Evolutionary conservation across 2,113 vertebrate species (phyloP), one percentile per base, ranked within the genome.

Genomic region (Oryzias celebensis): DNA sequence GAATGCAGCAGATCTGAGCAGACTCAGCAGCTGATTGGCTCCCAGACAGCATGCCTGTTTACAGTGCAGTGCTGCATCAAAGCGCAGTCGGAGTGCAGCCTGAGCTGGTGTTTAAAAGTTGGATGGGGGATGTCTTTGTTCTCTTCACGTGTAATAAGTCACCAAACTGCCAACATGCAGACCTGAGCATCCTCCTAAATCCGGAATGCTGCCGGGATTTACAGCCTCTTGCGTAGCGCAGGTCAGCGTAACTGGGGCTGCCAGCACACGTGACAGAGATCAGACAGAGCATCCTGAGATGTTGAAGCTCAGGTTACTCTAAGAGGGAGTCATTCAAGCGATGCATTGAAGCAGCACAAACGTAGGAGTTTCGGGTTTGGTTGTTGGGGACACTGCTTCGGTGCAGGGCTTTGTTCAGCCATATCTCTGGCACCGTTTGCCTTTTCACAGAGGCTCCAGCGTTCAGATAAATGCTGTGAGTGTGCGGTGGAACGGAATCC

Each of bases 381-480:
- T 52, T 42, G n/a, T 50, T 23, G 42, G 22, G 62, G 62, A 64
- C 71, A 69, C 72, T 36, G 18, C 47, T 57, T 53, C 65, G 60
- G 60, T 46, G 57, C 65, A 61, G 78, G 80, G 75, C 59, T 84
- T 85, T 83, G 78, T 80, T 67, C 73, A 86, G 73, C 55, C 70
- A 75, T 87, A 85, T 85, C 75, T 81, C 85, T 88, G 78, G 85
- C 84, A 87, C 73, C 47, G 65, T 82, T 88, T 75, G 80, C 78
- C 64, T 65, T 90, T 89, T 87, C 82, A 68, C 84, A 81, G 84
- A 83, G 89, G 80, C 88, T 89, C 82, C 80, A 85, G 85, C 72
- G 75, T 77, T 47, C 70, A 91, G 90, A 93, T 93, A 91, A 90
- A 86, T 61, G 49, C 68, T 61, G 75, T 86, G 85, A 91, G 87